Percentiles rank a stretch among this genome's conserved stretches.
phyloP scores from a whole-genome alignment of 2,888 invertebrate species.

The Leptura quadrifasciata region DNA sequence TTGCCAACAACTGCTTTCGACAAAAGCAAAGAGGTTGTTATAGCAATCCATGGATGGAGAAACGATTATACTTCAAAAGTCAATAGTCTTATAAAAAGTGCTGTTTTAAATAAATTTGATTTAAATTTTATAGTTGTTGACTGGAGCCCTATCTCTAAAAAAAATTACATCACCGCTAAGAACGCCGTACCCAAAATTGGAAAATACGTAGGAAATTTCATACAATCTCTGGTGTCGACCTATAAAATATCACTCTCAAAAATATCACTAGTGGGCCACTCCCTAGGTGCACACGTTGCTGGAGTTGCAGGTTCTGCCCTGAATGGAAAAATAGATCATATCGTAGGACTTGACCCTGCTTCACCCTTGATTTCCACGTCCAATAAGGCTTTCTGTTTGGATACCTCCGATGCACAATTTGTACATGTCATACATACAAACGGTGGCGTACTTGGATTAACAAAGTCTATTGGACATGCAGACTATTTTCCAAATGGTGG shows the following conservation, averaged over 20 bases:
- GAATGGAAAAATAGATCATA: conserved; percentile 56
- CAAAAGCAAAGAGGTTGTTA: background rate
- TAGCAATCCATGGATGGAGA: conserved; percentile 18
- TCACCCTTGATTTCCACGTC: conserved; percentile 60
- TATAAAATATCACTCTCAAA: conserved; percentile 3
- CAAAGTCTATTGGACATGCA: conserved; percentile 63
- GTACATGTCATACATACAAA: conserved; percentile 68
- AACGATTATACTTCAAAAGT: conserved; percentile 16
- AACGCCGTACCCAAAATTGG: conserved; percentile 15
- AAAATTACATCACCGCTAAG: conserved; percentile 16
- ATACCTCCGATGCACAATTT: conserved; percentile 64
- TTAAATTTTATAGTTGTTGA: conserved; percentile 22
- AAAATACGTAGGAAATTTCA: conserved; percentile 20
- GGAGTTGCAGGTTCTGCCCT: conserved; percentile 24
- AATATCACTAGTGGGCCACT: conserved; percentile 17
- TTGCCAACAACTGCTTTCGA: background rate
- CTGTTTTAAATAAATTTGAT: background rate
- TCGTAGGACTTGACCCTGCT: conserved; percentile 69
- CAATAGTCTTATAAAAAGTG: conserved; percentile 12
- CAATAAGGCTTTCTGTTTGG: conserved; percentile 62
- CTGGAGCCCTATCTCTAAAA: conserved; percentile 9
- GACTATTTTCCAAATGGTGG: conserved; percentile 70
- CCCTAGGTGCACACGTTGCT: conserved; percentile 29
- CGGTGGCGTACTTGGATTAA: conserved; percentile 51
- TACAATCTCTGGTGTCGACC: background rate